Evolutionary conservation across 2,888 invertebrate species (phyloP), one percentile per base, ranked within the genome.

Genomic region (Chrysolina haemoptera): DNA sequence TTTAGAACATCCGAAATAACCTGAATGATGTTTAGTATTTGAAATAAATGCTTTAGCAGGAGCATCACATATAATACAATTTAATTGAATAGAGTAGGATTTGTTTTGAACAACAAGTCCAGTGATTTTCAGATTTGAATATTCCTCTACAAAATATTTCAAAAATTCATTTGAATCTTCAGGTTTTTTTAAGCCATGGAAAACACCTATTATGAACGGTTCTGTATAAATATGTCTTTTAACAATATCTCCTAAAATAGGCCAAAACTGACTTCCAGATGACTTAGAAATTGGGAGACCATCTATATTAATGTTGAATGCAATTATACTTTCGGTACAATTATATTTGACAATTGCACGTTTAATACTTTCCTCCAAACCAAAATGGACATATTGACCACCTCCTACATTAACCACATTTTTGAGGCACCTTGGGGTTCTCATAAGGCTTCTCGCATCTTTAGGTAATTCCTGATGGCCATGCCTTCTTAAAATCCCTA

Each of bases 51-150:
- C 50, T 66, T 66, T 43, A 46, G 66, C 46, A 22, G 50, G 48
- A 46, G 66, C 66, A 50, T 66, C 66, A 66, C 66, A 66, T 46
- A 66, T 66, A 18, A 66, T 27, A 63, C 63, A 63, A 63, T 63
- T 41, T 40, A 63, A 41, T 16, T 63, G 63, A 63, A 63, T 63
- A 63, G 40, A 63, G 41, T 35, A 41, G 40, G 63, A 63, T 40
- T 18, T 63, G 11, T 40, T 41, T 63, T 40, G 12, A 40, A 63
- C 16, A 50, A 50, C 50, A 63, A 63, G 63, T 46, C 66, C 46
- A 46, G 22, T 50, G 6, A 46, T 8, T 14, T 48, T 27, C 12
- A 66, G 22, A 46, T 50, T 43, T 43, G 66, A 46, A 43, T 66
- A 48, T 48, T 68, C n/a, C n/a, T n/a, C n/a, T n/a, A n/a, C n/a